Base-by-base conservation (phyloP, 2,888 invertebrate species). In the Boloria selene region DNA sequence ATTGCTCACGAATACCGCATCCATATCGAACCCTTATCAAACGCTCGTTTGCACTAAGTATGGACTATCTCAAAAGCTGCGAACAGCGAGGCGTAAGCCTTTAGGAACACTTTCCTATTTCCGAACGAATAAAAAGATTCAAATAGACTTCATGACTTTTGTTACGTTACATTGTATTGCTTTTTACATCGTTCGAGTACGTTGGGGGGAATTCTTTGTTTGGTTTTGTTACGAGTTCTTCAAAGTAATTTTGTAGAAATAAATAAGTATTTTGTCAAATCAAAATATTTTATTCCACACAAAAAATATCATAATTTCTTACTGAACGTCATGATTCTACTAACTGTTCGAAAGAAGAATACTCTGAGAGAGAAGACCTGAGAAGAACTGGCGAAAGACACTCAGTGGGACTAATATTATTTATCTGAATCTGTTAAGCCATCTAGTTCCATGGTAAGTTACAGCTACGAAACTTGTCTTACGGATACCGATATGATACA, bases 31-130 rank as follows among this genome's bases (percentile, higher is more conserved):
- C 84, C 83, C 85, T 82, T 87, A 88, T 90, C 88, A 90, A 88
- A 88, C 81, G 82, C 87, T 90, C 90, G 88, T 90, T 90, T 89
- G 86, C 85, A 83, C 85, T 86, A 87, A 87, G 86, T 86, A 88
- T 86, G 84, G 85, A 85, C 80, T 70, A 82, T 86, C 86, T 87
- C 84, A 38, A 82, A 76, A 81, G 82, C 76, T 77, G 79, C 79
- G 85, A 86, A 87, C 84, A 82, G 77, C 82, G 81, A 77, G 73
- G 82, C 79, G 81, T 84, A 85, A 83, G 85, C 85, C 85, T 86
- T 86, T 88, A 79, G 82, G 86, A 87, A 88, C 87, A 87, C 87
- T 88, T 86, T 86, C 86, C 85, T 85, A 86, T 90, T 89, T 84
- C 85, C 82, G 83, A 83, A 85, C 82, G 85, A 87, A 87, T 88